Evolutionary conservation across 2,797 vertebrate genomes (phyloP).

Genomic region (Anableps anableps): DNA sequence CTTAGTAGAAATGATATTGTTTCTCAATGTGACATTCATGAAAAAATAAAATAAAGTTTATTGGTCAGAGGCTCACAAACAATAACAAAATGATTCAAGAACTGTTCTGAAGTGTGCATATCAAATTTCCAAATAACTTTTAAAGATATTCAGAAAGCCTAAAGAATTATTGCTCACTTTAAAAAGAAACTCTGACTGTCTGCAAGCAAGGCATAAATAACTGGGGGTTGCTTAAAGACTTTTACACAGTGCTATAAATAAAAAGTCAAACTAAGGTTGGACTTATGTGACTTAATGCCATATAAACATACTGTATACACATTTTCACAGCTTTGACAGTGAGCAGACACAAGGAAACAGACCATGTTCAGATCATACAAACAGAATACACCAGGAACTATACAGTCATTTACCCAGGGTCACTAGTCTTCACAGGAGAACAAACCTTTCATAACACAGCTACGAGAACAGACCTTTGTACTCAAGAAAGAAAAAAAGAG

Average conservation of each 20-base stretch:
- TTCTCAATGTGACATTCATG: neutral
- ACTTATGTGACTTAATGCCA: slow-evolving; percentile 62
- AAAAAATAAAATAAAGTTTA: neutral
- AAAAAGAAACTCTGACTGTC: neutral
- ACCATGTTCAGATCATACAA: slow-evolving; percentile 69
- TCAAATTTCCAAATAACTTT: neutral
- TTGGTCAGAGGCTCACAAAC: neutral
- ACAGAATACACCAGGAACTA: slow-evolving; percentile 58
- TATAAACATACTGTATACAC: slow-evolving; percentile 62
- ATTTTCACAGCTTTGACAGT: slow-evolving; percentile 59
- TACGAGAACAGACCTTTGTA: slow-evolving; percentile 82
- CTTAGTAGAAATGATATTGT: neutral
- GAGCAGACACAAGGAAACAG: slow-evolving; percentile 62
- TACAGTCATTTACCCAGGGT: slow-evolving; percentile 72
- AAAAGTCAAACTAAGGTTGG: slow-evolving; percentile 20
- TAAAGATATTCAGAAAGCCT: neutral
- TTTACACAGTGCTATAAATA: slow-evolving; percentile 8
- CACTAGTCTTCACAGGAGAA: slow-evolving; percentile 77
- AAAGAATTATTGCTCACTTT: neutral
- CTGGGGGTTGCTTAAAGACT: neutral
- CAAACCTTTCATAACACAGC: slow-evolving; percentile 81
- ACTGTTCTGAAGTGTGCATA: neutral
- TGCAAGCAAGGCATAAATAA: neutral
- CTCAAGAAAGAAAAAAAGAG: slow-evolving; percentile 79
- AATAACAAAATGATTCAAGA: neutral